Evolutionary conservation across 2,797 vertebrate species (phyloP).

Genomic region (Protonibea diacanthus): DNA sequence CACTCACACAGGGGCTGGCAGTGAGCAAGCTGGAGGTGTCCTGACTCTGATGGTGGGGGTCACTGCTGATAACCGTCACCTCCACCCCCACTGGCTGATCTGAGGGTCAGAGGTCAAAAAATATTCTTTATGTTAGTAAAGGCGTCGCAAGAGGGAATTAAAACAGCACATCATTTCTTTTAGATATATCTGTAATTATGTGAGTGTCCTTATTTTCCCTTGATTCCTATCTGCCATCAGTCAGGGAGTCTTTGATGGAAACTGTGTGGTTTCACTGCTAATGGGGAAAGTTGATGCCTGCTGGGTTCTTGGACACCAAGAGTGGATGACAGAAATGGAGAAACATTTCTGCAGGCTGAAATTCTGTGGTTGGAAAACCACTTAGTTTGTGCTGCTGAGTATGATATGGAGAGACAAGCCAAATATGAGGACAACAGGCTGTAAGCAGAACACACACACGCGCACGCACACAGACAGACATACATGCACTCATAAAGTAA

Average conservation of each 20-base stretch:
- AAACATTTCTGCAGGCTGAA: slow-evolving; percentile 77
- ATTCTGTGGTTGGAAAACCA: slow-evolving; percentile 84
- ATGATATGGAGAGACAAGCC: slow-evolving; percentile 74
- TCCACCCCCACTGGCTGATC: slow-evolving; percentile 91
- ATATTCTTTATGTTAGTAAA: slow-evolving; percentile 63
- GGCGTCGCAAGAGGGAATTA: slow-evolving; percentile 11
- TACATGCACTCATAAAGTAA: slow-evolving; percentile 56
- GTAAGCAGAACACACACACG: slow-evolving; percentile 50
- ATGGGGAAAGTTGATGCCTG: slow-evolving; percentile 89
- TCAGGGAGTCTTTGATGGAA: slow-evolving; percentile 70
- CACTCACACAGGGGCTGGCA: slow-evolving; percentile 89
- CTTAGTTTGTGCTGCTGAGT: slow-evolving; percentile 77
- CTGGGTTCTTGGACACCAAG: slow-evolving; percentile 79
- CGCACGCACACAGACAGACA: slow-evolving; percentile 30
- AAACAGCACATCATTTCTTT: slow-evolving; percentile 33
- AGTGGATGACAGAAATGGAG: slow-evolving; percentile 76
- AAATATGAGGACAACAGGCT: slow-evolving; percentile 61
- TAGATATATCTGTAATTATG: slow-evolving; percentile 50
- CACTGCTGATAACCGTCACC: slow-evolving; percentile 90
- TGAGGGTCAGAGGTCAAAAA: slow-evolving; percentile 77
- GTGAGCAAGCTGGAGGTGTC: slow-evolving; percentile 89
- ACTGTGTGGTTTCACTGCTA: slow-evolving; percentile 77
- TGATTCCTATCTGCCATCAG: slow-evolving; percentile 64
- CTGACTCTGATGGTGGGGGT: slow-evolving; percentile 91
- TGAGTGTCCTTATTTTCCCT: slow-evolving; percentile 45